A percentile compares a stretch with the other conserved stretches of the same genome.
Evolutionary conservation across 2,888 invertebrate species (phyloP).

Genomic region (Eupithecia subumbrata): DNA sequence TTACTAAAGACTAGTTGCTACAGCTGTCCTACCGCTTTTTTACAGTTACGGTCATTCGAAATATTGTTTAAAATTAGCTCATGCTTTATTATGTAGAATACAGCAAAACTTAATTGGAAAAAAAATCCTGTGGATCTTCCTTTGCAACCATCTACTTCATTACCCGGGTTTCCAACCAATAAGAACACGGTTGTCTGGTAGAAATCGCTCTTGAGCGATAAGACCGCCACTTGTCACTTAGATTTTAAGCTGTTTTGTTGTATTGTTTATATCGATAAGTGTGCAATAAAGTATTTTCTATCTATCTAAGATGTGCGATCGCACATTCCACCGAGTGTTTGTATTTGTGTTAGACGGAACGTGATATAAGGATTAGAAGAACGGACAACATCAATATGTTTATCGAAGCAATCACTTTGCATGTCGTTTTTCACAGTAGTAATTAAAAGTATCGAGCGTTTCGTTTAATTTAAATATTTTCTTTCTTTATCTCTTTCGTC

Average conservation of each 20-base stretch:
- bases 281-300: too few species aligned
- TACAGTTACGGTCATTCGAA: neutral
- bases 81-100: neutral
- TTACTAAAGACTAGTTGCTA: neutral
- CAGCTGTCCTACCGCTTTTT: neutral
- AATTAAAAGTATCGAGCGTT: constrained; percentile 18
- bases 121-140: neutral
- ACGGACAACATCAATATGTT: constrained; percentile 46
- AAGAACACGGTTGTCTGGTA: too few species aligned
- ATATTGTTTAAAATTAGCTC: neutral
- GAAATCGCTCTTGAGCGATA: too few species aligned
- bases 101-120: neutral
- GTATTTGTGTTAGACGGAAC: constrained; percentile 75
- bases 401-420: constrained; percentile 35
- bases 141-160: neutral
- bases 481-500: too few species aligned
- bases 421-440: constrained; percentile 21
- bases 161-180: neutral
- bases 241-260: too few species aligned
- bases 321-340: constrained; percentile 34
- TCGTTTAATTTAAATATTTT: neutral
- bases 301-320: neutral
- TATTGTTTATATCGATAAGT: too few species aligned
- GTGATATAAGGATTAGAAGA: constrained; percentile 55
- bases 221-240: too few species aligned